These are phyloP conservation scores for Eupithecia vulgata DNA, from an alignment of 2,888 invertebrate genomes.

Conservation along the genomic window DNA sequence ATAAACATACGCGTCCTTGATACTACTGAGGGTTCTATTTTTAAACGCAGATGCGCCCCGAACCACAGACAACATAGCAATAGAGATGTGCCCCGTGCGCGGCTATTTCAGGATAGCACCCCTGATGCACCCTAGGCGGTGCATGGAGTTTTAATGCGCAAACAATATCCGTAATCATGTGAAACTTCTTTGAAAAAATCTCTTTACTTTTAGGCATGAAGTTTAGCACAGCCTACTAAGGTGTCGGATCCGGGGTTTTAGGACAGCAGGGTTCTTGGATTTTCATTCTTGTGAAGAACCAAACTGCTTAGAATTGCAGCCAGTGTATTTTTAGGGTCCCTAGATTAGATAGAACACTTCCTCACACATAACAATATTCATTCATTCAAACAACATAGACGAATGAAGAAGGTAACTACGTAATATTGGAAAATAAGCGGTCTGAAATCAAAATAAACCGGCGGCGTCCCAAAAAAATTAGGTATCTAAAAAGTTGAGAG, in stretches of 20 bases:
- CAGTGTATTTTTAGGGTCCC: background rate
- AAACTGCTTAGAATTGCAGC: background rate
- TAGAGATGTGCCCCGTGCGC: conserved; percentile 67
- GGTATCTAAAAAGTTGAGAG: too few species aligned
- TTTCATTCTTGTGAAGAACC: background rate
- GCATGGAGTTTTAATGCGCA: conserved; percentile 23
- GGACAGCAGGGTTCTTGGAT: background rate
- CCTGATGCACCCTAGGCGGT: conserved; percentile 47
- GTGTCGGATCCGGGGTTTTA: background rate
- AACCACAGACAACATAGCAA: conserved; percentile 26
- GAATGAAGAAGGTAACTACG: background rate
- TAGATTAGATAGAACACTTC: background rate
- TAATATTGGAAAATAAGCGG: background rate
- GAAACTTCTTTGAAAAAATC: background rate
- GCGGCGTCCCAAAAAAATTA: background rate
- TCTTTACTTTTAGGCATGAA: background rate
- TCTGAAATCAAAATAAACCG: background rate
- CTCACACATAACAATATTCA: background rate
- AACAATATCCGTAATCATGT: background rate
- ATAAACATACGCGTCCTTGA: conserved; percentile 79
- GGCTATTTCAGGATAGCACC: conserved; percentile 73
- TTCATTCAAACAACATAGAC: background rate
- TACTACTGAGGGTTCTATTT: conserved; percentile 82
- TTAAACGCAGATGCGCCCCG: conserved; percentile 75
- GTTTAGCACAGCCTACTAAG: background rate